Evolutionary conservation across 1,140 invertebrate species (phyloP).

Genomic region (Heliconius hewitsoni): DNA sequence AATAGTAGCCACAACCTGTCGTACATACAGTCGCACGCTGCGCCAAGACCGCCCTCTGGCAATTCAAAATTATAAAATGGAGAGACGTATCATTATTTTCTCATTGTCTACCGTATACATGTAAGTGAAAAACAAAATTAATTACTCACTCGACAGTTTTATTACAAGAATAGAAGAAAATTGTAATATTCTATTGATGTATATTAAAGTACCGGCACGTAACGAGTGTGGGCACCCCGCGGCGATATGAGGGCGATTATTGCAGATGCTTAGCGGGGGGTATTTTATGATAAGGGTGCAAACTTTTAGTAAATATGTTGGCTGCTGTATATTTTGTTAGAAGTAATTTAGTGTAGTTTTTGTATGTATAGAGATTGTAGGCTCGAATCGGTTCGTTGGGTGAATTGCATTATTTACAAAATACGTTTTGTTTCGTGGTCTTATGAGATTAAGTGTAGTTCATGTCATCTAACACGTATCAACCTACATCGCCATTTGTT

Average conservation of each 20-base stretch:
- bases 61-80: too few relatives aligned
- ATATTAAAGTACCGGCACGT: constrained; percentile 14
- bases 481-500: too few relatives aligned
- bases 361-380: not conserved
- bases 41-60: too few relatives aligned
- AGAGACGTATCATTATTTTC: too few relatives aligned
- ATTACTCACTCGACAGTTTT: not conserved
- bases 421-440: too few relatives aligned
- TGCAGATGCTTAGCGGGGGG: constrained; percentile 6
- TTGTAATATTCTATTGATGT: constrained; percentile 7
- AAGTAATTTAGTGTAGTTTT: not conserved
- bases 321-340: not conserved
- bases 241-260: constrained; percentile 8
- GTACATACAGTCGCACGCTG: too few relatives aligned
- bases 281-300: not conserved
- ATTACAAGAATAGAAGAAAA: not conserved
- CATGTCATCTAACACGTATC: too few relatives aligned
- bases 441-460: too few relatives aligned
- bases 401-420: too few relatives aligned
- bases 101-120: not conserved
- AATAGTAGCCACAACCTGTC: too few relatives aligned
- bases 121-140: not conserved
- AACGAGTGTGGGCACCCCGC: not conserved
- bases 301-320: constrained; percentile 3
- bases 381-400: too few relatives aligned